These are phyloP conservation scores for Salticus scenicus DNA, from an alignment of 2,888 invertebrate genomes.

Conservation along the genomic window DNA sequence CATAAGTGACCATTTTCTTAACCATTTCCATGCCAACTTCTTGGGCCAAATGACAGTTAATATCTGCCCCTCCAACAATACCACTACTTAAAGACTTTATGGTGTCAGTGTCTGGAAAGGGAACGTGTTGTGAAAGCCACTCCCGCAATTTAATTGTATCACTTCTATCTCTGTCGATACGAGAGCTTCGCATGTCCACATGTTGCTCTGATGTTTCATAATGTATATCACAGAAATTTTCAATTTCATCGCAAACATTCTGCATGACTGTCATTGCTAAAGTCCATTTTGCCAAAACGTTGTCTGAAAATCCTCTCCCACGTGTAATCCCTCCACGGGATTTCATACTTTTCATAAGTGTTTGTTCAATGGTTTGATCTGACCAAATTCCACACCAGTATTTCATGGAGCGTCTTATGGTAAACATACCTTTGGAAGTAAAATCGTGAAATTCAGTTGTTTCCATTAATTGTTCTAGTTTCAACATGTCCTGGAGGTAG, in stretches of 20 bases:
- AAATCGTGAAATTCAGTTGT: neutral
- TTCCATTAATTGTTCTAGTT: slow-evolving; percentile 49
- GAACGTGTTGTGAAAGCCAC: slow-evolving; percentile 27
- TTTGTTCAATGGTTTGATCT: slow-evolving; percentile 30
- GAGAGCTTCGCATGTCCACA: slow-evolving; percentile 15
- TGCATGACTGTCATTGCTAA: too few relatives aligned
- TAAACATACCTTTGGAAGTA: neutral
- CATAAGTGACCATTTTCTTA: neutral
- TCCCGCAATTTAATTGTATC: slow-evolving; percentile 4
- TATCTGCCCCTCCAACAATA: slow-evolving; percentile 6
- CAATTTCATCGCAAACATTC: too few relatives aligned
- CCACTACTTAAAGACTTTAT: slow-evolving; percentile 8
- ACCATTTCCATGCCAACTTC: slow-evolving; percentile 17
- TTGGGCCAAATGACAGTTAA: slow-evolving; percentile 20
- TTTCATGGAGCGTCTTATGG: slow-evolving; percentile 19
- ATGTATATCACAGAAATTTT: too few relatives aligned
- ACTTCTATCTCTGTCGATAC: neutral
- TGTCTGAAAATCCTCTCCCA: too few relatives aligned
- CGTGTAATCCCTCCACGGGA: neutral
- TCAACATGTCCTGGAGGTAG: slow-evolving; percentile 75
- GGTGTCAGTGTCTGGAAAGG: neutral
- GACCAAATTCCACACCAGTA: slow-evolving; percentile 19
- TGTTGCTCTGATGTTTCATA: slow-evolving; percentile 30
- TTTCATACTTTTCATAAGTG: slow-evolving; percentile 23
- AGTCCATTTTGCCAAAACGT: neutral